Evolutionary conservation across 2,888 invertebrate genomes (phyloP), one percentile per base, ranked within the genome.

Genomic region (Pseudanteris insignis): DNA sequence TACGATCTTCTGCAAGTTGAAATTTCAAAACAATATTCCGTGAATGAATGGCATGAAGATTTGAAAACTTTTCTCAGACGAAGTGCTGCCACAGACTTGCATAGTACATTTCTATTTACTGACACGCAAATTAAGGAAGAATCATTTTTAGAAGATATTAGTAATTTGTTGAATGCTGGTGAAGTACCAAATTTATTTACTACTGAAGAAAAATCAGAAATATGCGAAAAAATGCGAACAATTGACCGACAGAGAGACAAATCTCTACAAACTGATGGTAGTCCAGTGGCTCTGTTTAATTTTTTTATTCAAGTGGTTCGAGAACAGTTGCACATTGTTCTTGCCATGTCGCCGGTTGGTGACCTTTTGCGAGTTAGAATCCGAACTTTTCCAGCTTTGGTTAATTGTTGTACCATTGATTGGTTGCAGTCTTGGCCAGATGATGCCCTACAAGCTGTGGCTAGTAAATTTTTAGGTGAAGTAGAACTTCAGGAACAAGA

Each of bases 391-490:
- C 96, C 96, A 0, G 89, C 95, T 0, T 85, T 96, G 21, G 92
- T 96, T 48, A 96, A 95, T 78, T 96, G 95, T 76, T 96, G 96
- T 77, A 96, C 95, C 0, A 95, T 96, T 63, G 94, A 96, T 77
- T 96, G 96, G 96, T 91, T 96, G 79, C 94, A 92, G 83, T 86
- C 92, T 32, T 96, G 97, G 97, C 96, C 97, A 0, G 88, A 92
- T 69, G 96, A 96, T 80, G 96, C 96, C 0, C 79, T 96, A 15
- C 80, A 92, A 15, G 95, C 95, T 0, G 95, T 96, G 0, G 93
- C 96, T 0, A 90, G 88, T 0, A 82, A 84, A 67, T 79, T 94
- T 79, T 81, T 96, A 8, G 88, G 85, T 43, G 89, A 90, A 51
- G 87, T 94, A 15, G 89, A 94, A 66, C 81, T 96, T 37, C 86